phyloP scores from a whole-genome alignment of 2,113 vertebrate genomes.

The Arothron firmamentum region DNA sequence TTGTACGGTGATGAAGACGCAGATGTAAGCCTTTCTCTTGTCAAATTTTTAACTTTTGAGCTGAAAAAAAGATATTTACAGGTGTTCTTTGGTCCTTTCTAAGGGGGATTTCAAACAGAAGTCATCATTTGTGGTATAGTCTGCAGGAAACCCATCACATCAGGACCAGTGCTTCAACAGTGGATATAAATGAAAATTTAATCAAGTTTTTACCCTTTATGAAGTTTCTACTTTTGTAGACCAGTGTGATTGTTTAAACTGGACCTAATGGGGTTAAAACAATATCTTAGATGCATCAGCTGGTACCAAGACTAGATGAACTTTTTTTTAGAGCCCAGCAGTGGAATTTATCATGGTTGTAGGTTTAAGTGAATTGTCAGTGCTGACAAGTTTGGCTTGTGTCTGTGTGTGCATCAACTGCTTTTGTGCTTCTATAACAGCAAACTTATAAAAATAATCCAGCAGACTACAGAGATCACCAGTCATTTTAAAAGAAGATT shows the following conservation, averaged over 20 bases:
- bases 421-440: no score
- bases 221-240: conserved; percentile 19
- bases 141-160: background rate
- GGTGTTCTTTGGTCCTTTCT: conserved; percentile 25
- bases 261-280: background rate
- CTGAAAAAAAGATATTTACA: conserved; percentile 4
- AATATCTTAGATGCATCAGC: background rate
- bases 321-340: no score
- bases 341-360: no score
- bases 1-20: conserved; percentile 49
- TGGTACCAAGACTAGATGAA: background rate
- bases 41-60: background rate
- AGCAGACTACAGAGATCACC: no score
- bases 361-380: no score
- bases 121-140: conserved; percentile 78
- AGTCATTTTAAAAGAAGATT: no score
- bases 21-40: conserved; percentile 54
- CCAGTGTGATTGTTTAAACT: conserved; percentile 3
- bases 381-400: background rate
- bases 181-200: conserved; percentile 1
- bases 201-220: background rate
- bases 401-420: background rate
- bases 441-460: no score
- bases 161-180: background rate
- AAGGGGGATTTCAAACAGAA: conserved; percentile 77